Percentiles rank a stretch among this genome's conserved stretches.
Evolutionary conservation across 2,797 vertebrate species (phyloP).

Genomic region (Myotis pilosus): DNA sequence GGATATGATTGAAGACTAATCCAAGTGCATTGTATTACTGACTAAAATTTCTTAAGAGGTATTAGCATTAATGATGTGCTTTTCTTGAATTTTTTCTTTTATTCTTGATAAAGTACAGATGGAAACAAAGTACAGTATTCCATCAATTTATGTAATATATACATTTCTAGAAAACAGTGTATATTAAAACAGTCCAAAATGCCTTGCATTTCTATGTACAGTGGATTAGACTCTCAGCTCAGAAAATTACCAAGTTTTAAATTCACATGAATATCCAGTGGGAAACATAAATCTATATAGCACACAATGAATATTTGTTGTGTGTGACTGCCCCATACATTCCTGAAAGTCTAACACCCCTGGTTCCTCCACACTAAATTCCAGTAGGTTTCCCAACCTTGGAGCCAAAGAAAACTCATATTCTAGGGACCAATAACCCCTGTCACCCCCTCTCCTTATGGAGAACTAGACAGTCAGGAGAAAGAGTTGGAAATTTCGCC

Average conservation of each 20-base stretch:
- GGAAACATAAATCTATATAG: neutral
- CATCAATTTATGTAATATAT: neutral
- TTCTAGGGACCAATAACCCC: neutral
- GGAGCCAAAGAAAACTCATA: neutral
- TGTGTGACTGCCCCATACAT: neutral
- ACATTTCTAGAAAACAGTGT: neutral
- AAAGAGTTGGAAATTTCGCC: neutral
- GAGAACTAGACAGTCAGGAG: neutral
- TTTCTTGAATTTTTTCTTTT: constrained; percentile 1
- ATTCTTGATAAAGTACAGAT: neutral
- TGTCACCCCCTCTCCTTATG: neutral
- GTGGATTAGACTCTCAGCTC: neutral
- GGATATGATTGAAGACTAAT: neutral
- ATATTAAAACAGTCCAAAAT: neutral
- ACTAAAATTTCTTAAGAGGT: neutral
- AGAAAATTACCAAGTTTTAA: constrained; percentile 23
- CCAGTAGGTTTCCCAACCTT: neutral
- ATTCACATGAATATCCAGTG: neutral
- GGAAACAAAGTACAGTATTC: neutral
- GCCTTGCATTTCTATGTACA: neutral
- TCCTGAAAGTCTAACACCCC: neutral
- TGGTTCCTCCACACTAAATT: neutral
- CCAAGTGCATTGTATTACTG: neutral
- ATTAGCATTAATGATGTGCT: neutral
- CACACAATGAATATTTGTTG: neutral